A percentile compares a stretch with the other conserved stretches of the same genome.
These are phyloP conservation scores for Acromyrmex charruanus DNA, from an alignment of 1,140 invertebrate species.

Conservation along the genomic window DNA sequence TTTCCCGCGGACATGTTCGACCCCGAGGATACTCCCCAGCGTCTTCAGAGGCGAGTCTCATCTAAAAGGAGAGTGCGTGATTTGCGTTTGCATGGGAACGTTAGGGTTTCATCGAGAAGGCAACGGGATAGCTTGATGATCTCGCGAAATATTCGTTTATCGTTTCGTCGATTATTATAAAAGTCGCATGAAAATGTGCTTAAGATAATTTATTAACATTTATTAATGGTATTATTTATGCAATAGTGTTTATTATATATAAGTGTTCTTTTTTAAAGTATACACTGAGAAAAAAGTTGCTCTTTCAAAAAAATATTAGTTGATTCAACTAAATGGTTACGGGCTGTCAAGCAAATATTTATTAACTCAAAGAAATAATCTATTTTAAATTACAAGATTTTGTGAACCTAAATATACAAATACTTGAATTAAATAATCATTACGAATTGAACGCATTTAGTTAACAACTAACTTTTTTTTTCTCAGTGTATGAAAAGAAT, in stretches of 20 bases:
- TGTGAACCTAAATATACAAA: no score
- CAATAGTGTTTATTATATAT: not conserved
- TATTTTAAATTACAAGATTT: no score
- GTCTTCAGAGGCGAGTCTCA: conserved; percentile 75
- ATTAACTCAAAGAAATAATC: no score
- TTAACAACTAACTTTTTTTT: no score
- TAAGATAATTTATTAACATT: not conserved
- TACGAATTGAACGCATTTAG: no score
- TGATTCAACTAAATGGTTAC: no score
- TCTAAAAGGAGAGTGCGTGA: conserved; percentile 76
- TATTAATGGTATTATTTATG: not conserved
- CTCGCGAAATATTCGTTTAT: not conserved
- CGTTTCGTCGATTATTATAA: not conserved
- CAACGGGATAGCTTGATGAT: not conserved
- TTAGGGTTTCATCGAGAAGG: not conserved
- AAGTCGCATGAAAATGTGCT: not conserved
- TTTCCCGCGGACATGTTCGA: conserved; percentile 41
- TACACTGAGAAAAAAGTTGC: no score
- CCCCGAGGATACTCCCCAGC: conserved; percentile 52
- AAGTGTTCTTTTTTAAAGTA: not conserved
- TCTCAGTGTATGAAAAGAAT: no score
- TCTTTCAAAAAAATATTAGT: no score
- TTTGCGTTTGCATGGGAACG: conserved; percentile 48
- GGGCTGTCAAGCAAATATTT: no score
- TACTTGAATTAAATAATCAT: no score